Evolutionary conservation across 2,797 vertebrate species (phyloP), one percentile per base, ranked within the genome.

Genomic region (Phrynocephalus forsythii): DNA sequence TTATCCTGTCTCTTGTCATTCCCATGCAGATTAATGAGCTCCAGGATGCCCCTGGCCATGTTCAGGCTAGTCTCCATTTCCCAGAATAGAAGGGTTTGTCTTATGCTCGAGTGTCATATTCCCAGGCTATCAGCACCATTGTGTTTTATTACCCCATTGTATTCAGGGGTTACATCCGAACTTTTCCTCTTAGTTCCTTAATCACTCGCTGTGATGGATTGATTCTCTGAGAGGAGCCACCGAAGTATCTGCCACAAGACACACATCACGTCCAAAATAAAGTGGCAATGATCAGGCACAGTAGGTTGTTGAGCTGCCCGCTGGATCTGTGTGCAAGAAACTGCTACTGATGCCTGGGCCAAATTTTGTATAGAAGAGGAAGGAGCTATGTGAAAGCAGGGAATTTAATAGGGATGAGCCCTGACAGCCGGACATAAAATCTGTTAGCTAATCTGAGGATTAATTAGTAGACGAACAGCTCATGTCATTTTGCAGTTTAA

Each of bases 1-100:
- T 96, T 96, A 97, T 98, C 98, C 98, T 98, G 98, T 97, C 96
- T 94, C 95, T 63, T 86, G 96, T 96, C 96, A 95, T 96, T 96
- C 94, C 93, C 95, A 96, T 95, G 91, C 87, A 95, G 96, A 96
- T 97, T 97, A 95, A 96, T 60, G 93, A 95, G 95, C 94, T 94
- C 89, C 96, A 95, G 96, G 96, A 96, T 96, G 95, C 95, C 96
- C 95, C 95, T 73, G 81, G 93, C 92, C 86, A 0, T 95, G 95
- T 95, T 94, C 92, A 48, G 94, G 91, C 90, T 26, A 6, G 87
- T 90, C 63, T 69, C 84, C 93, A 94, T 95, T 95, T 97, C 96
- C 96, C 91, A 91, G 96, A 97, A 97, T 97, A 97, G 97, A 94
- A 96, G 92, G 94, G 88, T 90, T 91, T 88, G 91, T 94, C 95